Evolutionary conservation across 1,140 invertebrate species (phyloP).

Genomic region (Holotrichia oblita): DNA sequence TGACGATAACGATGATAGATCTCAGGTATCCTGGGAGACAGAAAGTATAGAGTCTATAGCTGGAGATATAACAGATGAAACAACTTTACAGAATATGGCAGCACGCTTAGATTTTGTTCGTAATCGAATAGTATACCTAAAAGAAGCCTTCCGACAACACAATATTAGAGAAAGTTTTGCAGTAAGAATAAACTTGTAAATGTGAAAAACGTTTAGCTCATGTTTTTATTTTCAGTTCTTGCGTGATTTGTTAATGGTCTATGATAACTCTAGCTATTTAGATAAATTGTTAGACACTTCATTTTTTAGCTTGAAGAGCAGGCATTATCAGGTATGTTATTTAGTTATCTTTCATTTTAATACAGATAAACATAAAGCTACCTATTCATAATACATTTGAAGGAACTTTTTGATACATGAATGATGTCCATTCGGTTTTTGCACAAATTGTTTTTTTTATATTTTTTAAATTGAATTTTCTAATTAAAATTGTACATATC

Average conservation of each 20-base stretch:
- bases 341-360: constrained; percentile 27
- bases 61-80: constrained; percentile 57
- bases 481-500: too few species aligned
- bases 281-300: constrained; percentile 85
- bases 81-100: constrained; percentile 57
- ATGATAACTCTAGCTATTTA: constrained; percentile 86
- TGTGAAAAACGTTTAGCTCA: not conserved
- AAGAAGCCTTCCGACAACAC: constrained; percentile 54
- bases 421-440: too few species aligned
- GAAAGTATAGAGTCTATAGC: constrained; percentile 70
- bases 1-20: constrained; percentile 65
- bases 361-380: too few species aligned
- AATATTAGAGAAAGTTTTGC: constrained; percentile 54
- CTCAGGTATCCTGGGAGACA: constrained; percentile 81
- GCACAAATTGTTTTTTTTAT: too few species aligned
- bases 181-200: constrained; percentile 47
- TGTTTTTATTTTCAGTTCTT: constrained; percentile 66
- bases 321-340: constrained; percentile 56
- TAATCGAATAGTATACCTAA: constrained; percentile 56
- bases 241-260: constrained; percentile 82
- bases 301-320: constrained; percentile 71
- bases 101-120: constrained; percentile 58
- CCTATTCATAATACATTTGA: too few species aligned
- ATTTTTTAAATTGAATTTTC: too few species aligned
- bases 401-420: too few species aligned